A percentile compares a stretch with the other conserved stretches of the same genome.
Conservation (phyloP, 2,797 vertebrate genomes). For the Lepilemur septentrionalis region DNA sequence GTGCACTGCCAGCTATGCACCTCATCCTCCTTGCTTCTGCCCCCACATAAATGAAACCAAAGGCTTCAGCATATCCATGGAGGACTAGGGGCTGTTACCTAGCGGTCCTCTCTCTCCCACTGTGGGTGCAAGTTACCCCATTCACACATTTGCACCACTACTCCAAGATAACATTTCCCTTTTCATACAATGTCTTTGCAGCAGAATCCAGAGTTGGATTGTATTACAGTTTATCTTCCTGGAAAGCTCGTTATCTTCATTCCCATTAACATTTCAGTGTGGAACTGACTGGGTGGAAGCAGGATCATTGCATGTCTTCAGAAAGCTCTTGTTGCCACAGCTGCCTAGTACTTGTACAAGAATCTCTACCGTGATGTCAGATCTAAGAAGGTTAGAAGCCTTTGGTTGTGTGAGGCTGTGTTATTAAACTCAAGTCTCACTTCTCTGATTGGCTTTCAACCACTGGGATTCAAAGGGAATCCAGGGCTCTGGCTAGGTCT, state of each 20-base stretch:
- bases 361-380: background rate
- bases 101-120: background rate
- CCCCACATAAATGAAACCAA: constrained; percentile 60
- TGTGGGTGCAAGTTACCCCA: background rate
- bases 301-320: background rate
- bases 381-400: background rate
- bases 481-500: constrained; percentile 3
- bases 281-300: background rate
- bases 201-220: background rate
- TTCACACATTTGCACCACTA: background rate
- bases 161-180: background rate
- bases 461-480: background rate
- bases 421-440: background rate
- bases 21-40: constrained; percentile 40
- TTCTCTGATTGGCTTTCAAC: constrained; percentile 48
- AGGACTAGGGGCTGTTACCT: background rate
- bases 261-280: background rate
- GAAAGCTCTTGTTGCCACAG: constrained; percentile 13
- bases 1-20: background rate
- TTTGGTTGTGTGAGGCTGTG: background rate
- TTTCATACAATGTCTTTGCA: background rate
- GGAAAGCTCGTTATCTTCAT: background rate
- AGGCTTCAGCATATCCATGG: constrained; percentile 34
- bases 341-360: background rate
- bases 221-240: background rate